Percentiles rank a stretch among this genome's conserved stretches.
These are phyloP conservation scores for Caenorhabditis afra DNA, from an alignment of 2,888 invertebrate species.

Conservation along the genomic window DNA sequence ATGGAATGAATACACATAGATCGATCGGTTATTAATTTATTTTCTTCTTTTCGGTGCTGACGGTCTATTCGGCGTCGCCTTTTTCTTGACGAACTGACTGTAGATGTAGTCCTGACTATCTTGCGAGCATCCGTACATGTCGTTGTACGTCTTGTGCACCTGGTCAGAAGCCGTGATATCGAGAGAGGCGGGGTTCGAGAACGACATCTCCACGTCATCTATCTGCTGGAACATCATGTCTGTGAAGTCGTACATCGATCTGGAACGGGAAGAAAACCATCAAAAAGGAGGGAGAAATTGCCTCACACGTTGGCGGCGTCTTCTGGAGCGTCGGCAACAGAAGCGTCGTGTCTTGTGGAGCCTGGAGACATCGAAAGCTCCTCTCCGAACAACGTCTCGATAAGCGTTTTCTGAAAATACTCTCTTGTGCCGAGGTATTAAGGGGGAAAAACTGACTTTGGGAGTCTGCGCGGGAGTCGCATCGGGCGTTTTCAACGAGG, in stretches of 20 bases:
- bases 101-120: constrained; percentile 50
- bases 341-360: constrained; percentile 26
- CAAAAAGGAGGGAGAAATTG: too few relatives aligned
- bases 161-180: constrained; percentile 11
- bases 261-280: constrained; percentile 8
- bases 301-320: too few relatives aligned
- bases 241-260: constrained; percentile 31
- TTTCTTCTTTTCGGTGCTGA: too few relatives aligned
- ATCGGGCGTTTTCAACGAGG: constrained; percentile 29
- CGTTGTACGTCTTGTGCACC: constrained; percentile 38
- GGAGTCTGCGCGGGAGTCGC: constrained; percentile 43
- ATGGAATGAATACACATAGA: too few relatives aligned
- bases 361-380: constrained; percentile 51
- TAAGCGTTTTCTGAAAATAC: constrained; percentile 13
- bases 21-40: too few relatives aligned
- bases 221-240: constrained; percentile 40
- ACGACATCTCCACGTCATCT: background rate
- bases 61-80: background rate
- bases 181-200: constrained; percentile 28
- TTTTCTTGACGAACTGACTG: constrained; percentile 28
- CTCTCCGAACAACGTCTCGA: constrained; percentile 35
- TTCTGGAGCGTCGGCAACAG: background rate
- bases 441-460: constrained; percentile 11
- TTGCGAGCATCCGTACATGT: constrained; percentile 43
- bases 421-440: background rate